These are phyloP conservation scores for Forbesichthys agassizii DNA, from an alignment of 2,113 vertebrate species.

Conservation along the genomic window DNA sequence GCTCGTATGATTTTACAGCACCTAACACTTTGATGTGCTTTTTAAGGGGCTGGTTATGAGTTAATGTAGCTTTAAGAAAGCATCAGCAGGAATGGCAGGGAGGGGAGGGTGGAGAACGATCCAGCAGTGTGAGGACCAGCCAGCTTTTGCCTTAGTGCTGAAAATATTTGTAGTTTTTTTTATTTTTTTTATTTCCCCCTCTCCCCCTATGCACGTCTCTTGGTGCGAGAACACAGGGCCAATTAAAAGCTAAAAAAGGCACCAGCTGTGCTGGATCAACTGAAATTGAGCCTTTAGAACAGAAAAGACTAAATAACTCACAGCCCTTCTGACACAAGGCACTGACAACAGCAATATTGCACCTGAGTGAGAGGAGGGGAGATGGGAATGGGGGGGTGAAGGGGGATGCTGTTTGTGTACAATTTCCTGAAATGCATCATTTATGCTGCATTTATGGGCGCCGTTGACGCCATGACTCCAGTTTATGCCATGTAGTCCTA, in stretches of 20 bases:
- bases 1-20: constrained; percentile 65
- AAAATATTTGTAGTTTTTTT: constrained; percentile 29
- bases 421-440: constrained; percentile 51
- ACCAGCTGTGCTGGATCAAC: no score
- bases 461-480: background rate
- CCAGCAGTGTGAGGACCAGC: constrained; percentile 24
- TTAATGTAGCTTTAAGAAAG: constrained; percentile 66
- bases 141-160: constrained; percentile 56
- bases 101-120: constrained; percentile 15
- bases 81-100: constrained; percentile 58
- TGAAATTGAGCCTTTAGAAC: no score
- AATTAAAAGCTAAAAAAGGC: no score
- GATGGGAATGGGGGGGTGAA: constrained; percentile 5
- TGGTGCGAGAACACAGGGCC: constrained; percentile 34
- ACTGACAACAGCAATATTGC: no score
- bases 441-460: constrained; percentile 15
- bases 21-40: constrained; percentile 69
- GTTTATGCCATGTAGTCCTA: background rate
- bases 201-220: constrained; percentile 31
- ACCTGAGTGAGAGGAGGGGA: background rate
- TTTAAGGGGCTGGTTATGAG: constrained; percentile 64
- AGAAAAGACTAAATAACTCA: no score
- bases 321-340: no score
- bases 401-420: constrained; percentile 54
- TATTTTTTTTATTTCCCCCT: background rate